Percentiles rank a stretch among this genome's conserved stretches.
phyloP scores from a whole-genome alignment of 1,140 invertebrate species.

The Cyrtorhinus lividipennis region DNA sequence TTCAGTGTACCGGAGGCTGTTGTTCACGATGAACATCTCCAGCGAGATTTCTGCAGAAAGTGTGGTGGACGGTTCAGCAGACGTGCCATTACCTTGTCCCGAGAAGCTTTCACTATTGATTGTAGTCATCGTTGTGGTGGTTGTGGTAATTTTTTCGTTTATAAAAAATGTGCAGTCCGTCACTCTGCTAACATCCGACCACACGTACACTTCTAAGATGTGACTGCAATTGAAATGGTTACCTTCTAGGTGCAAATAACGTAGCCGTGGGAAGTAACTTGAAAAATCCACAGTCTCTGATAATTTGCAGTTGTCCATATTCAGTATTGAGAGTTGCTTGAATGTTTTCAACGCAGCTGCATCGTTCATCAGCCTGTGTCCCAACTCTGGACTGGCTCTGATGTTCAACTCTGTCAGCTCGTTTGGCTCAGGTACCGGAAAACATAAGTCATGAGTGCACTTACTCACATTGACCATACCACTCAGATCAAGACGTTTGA shows the following conservation, averaged over 20 bases:
- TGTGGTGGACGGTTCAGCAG: too few species aligned
- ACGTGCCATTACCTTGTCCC: neutral
- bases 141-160: slow-evolving; percentile 10
- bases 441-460: slow-evolving; percentile 37
- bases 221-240: slow-evolving; percentile 46
- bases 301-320: slow-evolving; percentile 48
- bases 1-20: neutral
- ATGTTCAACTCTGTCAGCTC: slow-evolving; percentile 54
- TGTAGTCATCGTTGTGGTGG: neutral
- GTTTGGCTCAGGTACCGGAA: slow-evolving; percentile 51
- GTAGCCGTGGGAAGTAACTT: slow-evolving; percentile 51
- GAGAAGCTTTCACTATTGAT: neutral
- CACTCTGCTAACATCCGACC: slow-evolving; percentile 5
- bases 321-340: slow-evolving; percentile 47
- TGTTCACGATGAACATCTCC: neutral
- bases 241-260: slow-evolving; percentile 39
- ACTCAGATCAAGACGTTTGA: slow-evolving; percentile 50
- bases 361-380: slow-evolving; percentile 48
- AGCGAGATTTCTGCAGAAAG: neutral
- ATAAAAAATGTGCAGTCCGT: slow-evolving; percentile 10
- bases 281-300: slow-evolving; percentile 49
- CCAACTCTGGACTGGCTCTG: slow-evolving; percentile 53
- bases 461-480: slow-evolving; percentile 41
- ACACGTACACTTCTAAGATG: slow-evolving; percentile 31
- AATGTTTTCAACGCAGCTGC: slow-evolving; percentile 52